A percentile compares a stretch with the other conserved stretches of the same genome.
Conservation (phyloP, 2,113 vertebrate genomes). For the Phalacrocorax brasilianus region DNA sequence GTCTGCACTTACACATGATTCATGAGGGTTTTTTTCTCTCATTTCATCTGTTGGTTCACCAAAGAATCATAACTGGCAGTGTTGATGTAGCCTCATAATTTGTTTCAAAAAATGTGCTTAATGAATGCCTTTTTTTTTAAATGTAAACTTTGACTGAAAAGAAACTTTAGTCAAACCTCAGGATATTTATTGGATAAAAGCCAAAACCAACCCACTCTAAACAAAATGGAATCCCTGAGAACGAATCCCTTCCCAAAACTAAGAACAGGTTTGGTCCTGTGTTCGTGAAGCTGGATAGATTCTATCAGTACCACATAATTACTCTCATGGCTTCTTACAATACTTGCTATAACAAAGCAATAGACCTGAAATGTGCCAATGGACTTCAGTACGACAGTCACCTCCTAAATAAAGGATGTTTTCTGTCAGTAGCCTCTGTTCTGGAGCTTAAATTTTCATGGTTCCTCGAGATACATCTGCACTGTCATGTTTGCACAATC, state of each 20-base stretch:
- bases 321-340: not conserved
- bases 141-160: not conserved
- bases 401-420: not conserved
- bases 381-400: not conserved
- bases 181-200: conserved; percentile 8
- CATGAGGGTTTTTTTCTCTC: not conserved
- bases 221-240: conserved; percentile 36
- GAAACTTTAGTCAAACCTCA: conserved; percentile 6
- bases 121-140: not conserved
- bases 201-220: conserved; percentile 32
- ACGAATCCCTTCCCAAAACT: not conserved
- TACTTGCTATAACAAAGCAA: not conserved
- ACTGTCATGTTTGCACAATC: not conserved
- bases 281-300: conserved; percentile 2
- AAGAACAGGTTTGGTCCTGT: conserved; percentile 34
- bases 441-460: not conserved
- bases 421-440: not conserved
- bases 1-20: not conserved
- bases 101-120: conserved; percentile 16
- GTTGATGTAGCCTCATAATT: not conserved
- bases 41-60: not conserved
- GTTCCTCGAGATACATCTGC: not conserved
- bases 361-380: not conserved
- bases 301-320: conserved; percentile 33
- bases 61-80: not conserved